Conservation (phyloP, 2,888 invertebrate genomes). For the Drosophila cognata region DNA sequence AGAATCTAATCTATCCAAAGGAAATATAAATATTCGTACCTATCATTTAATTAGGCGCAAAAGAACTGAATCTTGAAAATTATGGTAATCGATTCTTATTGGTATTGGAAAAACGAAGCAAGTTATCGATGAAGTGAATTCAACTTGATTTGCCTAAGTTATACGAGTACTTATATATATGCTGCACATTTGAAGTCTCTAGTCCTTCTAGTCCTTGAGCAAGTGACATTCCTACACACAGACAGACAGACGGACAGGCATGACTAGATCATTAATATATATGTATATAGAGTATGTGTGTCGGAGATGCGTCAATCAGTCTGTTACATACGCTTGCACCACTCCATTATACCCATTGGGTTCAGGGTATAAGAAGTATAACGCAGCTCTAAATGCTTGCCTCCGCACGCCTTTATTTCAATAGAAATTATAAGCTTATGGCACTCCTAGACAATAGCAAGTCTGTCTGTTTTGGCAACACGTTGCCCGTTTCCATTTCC, state of each 20-base stretch:
- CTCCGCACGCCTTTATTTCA: conserved; percentile 64
- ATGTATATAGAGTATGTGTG: not conserved
- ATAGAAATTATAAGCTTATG: conserved; percentile 76
- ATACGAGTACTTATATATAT: not conserved
- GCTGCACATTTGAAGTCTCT: not conserved
- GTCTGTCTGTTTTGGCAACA: conserved; percentile 71
- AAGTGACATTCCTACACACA: not conserved
- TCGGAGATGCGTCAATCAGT: not conserved
- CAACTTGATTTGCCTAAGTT: not conserved
- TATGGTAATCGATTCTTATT: not conserved
- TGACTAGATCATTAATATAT: not conserved
- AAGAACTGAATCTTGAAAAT: not conserved
- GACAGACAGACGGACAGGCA: not conserved
- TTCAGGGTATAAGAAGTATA: conserved; percentile 2
- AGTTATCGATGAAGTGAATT: not conserved
- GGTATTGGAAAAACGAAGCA: not conserved
- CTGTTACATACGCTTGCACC: not conserved
- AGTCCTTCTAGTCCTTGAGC: not conserved
- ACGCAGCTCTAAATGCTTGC: conserved; percentile 40
- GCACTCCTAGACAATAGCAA: conserved; percentile 30
- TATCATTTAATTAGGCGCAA: not conserved
- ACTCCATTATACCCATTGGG: not conserved
- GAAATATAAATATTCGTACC: not conserved
- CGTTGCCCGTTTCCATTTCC: conserved; percentile 60
- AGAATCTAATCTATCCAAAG: not conserved